These are phyloP conservation scores for Dasysyrphus tricinctus DNA, from an alignment of 2,888 invertebrate genomes.

Conservation along the genomic window DNA sequence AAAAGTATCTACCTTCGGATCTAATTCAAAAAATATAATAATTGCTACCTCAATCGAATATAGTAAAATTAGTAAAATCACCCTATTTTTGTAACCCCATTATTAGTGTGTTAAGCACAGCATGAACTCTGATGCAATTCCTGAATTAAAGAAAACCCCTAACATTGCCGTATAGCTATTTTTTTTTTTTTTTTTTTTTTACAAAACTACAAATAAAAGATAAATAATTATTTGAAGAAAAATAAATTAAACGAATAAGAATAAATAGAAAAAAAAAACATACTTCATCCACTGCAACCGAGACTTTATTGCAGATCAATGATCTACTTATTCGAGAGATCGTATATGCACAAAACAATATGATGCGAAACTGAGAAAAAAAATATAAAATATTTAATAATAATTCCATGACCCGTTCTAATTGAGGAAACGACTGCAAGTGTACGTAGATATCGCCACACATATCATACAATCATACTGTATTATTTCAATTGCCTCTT, in stretches of 20 bases:
- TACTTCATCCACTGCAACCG: neutral
- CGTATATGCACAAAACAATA: neutral
- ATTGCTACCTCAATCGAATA: slow-evolving; percentile 35
- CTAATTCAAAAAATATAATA: neutral
- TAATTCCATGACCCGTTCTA: slow-evolving; percentile 32
- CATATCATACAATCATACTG: neutral
- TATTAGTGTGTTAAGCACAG: slow-evolving; percentile 41
- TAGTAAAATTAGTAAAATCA: neutral
- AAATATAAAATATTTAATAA: slow-evolving; percentile 2
- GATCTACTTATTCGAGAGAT: slow-evolving; percentile 30
- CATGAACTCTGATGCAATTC: neutral
- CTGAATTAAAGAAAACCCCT: no score
- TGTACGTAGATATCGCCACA: neutral
- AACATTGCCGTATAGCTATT: no score
- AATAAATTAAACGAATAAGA: slow-evolving; percentile 18
- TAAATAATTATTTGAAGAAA: slow-evolving; percentile 40
- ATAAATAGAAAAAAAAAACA: neutral
- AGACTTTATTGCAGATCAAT: neutral
- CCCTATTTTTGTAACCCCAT: slow-evolving; percentile 45
- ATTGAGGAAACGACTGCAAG: slow-evolving; percentile 60
- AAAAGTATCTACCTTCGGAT: neutral
- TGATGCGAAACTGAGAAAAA: neutral
- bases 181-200: neutral
- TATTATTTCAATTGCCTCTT: slow-evolving; percentile 13
- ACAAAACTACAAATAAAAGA: neutral